Evolutionary conservation across 2,113 vertebrate genomes (phyloP).

Genomic region (Cyphomyrus plagiostoma): DNA sequence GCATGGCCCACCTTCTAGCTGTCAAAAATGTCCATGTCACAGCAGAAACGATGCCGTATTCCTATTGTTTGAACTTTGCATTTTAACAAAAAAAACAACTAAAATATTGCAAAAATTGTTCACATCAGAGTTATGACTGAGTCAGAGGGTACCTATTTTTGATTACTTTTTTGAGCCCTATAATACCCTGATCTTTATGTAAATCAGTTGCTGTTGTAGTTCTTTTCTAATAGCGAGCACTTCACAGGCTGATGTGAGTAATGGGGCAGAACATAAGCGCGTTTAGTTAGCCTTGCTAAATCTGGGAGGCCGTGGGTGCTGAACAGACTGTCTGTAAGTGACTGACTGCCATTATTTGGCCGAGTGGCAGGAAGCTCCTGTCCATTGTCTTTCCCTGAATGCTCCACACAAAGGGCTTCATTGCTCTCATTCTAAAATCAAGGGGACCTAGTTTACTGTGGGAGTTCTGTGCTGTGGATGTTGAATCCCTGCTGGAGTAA

Average conservation of each 20-base stretch:
- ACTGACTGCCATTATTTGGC: constrained; percentile 11
- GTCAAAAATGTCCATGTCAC: not conserved
- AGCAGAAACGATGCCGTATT: not conserved
- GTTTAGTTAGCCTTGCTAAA: constrained; percentile 2
- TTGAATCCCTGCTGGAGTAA: not conserved
- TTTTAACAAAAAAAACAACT: not conserved
- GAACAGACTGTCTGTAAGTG: not conserved
- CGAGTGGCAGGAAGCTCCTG: not conserved
- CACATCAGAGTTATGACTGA: not conserved
- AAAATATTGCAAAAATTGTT: not conserved
- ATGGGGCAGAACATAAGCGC: not conserved
- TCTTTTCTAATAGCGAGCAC: not conserved
- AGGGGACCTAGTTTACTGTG: not conserved
- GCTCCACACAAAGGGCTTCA: constrained; percentile 4
- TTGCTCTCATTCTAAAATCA: not conserved
- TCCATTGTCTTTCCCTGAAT: not conserved
- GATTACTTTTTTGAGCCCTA: not conserved
- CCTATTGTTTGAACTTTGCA: not conserved
- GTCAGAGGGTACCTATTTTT: not conserved
- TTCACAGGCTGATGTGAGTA: not conserved
- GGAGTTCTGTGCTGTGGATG: not conserved
- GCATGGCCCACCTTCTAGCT: not conserved
- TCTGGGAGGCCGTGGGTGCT: constrained; percentile 2
- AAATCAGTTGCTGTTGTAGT: not conserved
- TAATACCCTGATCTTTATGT: not conserved